phyloP scores from a whole-genome alignment of 2,113 vertebrate species.

The Orientallactaga bullata region DNA sequence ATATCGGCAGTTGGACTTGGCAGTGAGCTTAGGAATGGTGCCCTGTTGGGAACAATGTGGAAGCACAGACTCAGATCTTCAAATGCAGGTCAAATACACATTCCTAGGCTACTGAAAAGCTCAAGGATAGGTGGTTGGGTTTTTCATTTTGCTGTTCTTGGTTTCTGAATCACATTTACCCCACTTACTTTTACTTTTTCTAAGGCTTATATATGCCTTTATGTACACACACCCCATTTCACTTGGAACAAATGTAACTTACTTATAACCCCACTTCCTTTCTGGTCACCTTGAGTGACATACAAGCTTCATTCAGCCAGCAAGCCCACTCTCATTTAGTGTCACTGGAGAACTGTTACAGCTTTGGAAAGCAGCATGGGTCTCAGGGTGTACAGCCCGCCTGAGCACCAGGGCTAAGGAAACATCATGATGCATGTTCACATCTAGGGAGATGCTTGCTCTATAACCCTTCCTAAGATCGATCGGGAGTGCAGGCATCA shows the following conservation, averaged over 20 bases:
- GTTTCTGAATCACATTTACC: background rate
- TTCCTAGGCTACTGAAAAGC: background rate
- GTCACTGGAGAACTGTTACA: accelerated
- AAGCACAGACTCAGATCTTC: background rate
- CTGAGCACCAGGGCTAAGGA: accelerated
- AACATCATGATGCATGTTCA: accelerated
- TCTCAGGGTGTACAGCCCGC: too few relatives aligned
- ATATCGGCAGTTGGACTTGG: conserved; percentile 93
- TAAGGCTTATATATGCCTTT: background rate
- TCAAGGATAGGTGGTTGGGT: accelerated
- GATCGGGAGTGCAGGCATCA: background rate
- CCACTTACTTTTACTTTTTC: too few relatives aligned
- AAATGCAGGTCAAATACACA: too few relatives aligned
- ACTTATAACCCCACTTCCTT: background rate
- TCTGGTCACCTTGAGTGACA: background rate
- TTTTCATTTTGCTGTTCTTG: background rate
- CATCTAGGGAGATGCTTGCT: too few relatives aligned
- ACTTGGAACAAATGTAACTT: accelerated
- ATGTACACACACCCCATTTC: background rate
- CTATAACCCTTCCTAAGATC: too few relatives aligned
- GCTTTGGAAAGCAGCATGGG: too few relatives aligned
- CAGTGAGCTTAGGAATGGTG: conserved; percentile 92
- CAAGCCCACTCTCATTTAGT: background rate
- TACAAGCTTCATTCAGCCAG: background rate
- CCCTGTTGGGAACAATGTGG: conserved; percentile 84